Evolutionary conservation across 2,888 invertebrate genomes (phyloP), one percentile per base, ranked within the genome.

Genomic region (Chaitophorus viminalis): DNA sequence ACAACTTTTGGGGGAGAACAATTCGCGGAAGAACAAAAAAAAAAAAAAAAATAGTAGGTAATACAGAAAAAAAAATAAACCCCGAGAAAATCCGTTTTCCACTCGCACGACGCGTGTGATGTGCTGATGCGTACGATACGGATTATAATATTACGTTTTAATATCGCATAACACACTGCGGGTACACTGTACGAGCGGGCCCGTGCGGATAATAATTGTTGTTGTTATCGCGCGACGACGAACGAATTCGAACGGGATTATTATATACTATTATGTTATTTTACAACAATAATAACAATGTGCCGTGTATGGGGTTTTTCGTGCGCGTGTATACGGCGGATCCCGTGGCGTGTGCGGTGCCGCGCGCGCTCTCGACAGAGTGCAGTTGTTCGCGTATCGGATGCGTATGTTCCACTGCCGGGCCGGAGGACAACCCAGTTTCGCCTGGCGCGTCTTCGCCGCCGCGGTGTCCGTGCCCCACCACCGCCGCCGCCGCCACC

Each of bases 381-480:
- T 36, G 36, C 68, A 33, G 87, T 81, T 87, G 87, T 87, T 87
- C 87, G 87, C 87, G 87, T 87, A 87, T 87, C 87, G 87, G 87
- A 87, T 87, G 87, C 87, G 87, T 87, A 33, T 46, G 87, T 87
- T 81, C 70, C 87, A 87, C 87, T 87, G 87, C 79, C 87, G 87
- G 74, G 68, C 87, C 79, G 87, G 87, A 81, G 87, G 87, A 87
- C 87, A 87, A 87, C 87, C 87, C 87, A 87, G 87, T 87, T 87
- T 87, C 81, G 54, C 87, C 87, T 75, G 87, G 87, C 79, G 87
- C 87, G 87, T 87, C 87, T 87, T 87, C 87, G 77, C 75, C 75
- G 25, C 39, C 72, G 36, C 74, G 52, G 52, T 11, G 8, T 4
- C 52, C 14, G 52, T 18, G 39, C 39, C 29, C 72, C 72, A 5